Conservation (phyloP, 2,113 vertebrate species). For the Istiophorus platypterus region DNA sequence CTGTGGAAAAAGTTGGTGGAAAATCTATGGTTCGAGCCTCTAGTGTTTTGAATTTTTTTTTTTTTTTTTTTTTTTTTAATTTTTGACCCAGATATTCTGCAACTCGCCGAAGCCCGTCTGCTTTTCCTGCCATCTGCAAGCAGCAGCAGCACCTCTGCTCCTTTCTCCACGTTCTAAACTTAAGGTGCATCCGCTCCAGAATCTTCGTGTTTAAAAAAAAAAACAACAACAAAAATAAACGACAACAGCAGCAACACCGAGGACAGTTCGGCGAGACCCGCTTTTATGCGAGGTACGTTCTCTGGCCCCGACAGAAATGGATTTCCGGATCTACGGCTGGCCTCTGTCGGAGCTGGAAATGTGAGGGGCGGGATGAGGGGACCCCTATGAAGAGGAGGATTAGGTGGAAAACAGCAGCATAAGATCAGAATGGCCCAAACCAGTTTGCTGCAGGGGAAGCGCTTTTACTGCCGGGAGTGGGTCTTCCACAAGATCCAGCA, state of each 20-base stretch:
- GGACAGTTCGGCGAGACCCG: slow-evolving; percentile 28
- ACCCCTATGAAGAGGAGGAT: slow-evolving; percentile 83
- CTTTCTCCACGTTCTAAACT: not conserved
- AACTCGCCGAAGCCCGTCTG: slow-evolving; percentile 17
- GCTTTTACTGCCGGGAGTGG: slow-evolving; percentile 99
- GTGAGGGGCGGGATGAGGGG: slow-evolving; percentile 66
- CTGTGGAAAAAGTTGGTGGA: slow-evolving; percentile 82
- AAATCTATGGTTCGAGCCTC: slow-evolving; percentile 72
- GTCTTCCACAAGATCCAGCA: slow-evolving; percentile 99
- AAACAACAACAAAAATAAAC: too few relatives aligned
- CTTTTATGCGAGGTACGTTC: slow-evolving; percentile 37
- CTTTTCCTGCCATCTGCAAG: slow-evolving; percentile 48
- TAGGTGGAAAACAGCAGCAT: slow-evolving; percentile 80
- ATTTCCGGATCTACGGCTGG: slow-evolving; percentile 53
- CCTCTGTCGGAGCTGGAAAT: slow-evolving; percentile 53
- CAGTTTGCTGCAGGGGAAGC: slow-evolving; percentile 97
- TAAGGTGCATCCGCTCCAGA: slow-evolving; percentile 8
- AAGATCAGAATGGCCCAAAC: slow-evolving; percentile 93
- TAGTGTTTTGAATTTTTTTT: slow-evolving; percentile 53
- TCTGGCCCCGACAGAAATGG: slow-evolving; percentile 57
- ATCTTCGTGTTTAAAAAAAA: too few relatives aligned
- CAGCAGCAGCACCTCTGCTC: slow-evolving; percentile 28
- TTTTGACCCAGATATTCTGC: slow-evolving; percentile 75
- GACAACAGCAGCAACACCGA: slow-evolving; percentile 12
- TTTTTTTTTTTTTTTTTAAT: slow-evolving; percentile 14